Conservation (phyloP, 2,113 vertebrate genomes). For the Pterophyllum scalare region DNA sequence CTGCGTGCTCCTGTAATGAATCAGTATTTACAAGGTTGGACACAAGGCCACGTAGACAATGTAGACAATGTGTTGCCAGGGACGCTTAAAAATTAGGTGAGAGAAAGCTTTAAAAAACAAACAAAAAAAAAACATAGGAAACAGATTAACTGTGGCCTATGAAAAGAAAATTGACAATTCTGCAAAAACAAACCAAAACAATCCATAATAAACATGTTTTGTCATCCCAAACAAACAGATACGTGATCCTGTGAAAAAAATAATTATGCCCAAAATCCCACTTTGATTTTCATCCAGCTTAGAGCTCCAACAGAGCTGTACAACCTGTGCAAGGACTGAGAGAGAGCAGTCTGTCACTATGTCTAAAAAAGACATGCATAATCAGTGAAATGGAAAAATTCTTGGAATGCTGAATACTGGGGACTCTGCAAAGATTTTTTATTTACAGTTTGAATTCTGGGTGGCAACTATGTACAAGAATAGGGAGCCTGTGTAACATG, state of each 20-base stretch:
- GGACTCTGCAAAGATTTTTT: constrained; percentile 30
- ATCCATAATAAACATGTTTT: constrained; percentile 21
- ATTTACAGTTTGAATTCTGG: constrained; percentile 14
- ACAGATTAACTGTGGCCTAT: constrained; percentile 6
- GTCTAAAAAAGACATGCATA: constrained; percentile 62
- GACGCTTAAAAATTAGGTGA: constrained; percentile 10
- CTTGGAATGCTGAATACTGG: constrained; percentile 47
- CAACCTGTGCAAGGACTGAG: constrained; percentile 45
- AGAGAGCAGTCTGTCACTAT: constrained; percentile 48
- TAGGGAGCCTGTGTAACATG: constrained; percentile 55
- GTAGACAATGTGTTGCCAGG: constrained; percentile 19
- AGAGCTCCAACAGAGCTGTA: constrained; percentile 39
- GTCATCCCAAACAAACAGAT: background rate
- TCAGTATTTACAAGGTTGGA: constrained; percentile 60
- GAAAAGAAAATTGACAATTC: constrained; percentile 10
- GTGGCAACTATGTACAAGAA: constrained; percentile 49
- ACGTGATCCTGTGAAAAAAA: constrained; percentile 16
- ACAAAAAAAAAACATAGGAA: background rate
- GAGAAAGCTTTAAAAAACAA: background rate
- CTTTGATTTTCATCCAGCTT: constrained; percentile 33
- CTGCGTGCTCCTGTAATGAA: constrained; percentile 67
- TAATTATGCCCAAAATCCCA: background rate
- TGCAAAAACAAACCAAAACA: background rate
- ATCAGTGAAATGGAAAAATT: constrained; percentile 62
- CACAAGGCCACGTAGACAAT: constrained; percentile 50